A percentile compares a stretch with the other conserved stretches of the same genome.
Conservation (phyloP, 2,888 invertebrate species). For the Ennomos quercinarius region DNA sequence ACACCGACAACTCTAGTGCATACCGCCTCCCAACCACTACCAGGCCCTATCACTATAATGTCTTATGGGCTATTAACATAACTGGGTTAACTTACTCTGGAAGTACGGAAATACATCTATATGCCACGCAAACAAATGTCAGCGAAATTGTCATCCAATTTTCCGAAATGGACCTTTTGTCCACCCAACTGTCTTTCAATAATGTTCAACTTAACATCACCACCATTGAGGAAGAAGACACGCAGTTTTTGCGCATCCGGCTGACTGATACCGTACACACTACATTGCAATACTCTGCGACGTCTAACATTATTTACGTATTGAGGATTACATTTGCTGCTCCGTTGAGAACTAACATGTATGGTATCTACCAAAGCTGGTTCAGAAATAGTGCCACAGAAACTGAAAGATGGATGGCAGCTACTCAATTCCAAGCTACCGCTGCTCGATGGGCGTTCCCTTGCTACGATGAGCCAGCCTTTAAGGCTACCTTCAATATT, state of each 20-base stretch:
- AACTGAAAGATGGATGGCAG: slow-evolving; percentile 81
- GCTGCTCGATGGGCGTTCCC: slow-evolving; percentile 90
- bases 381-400: slow-evolving; percentile 53
- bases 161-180: slow-evolving; percentile 58
- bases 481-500: slow-evolving; percentile 91
- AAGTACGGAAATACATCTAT: slow-evolving; percentile 61
- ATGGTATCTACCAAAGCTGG: slow-evolving; percentile 76
- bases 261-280: slow-evolving; percentile 45
- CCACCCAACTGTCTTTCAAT: slow-evolving; percentile 64
- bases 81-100: slow-evolving; percentile 61
- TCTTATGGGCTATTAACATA: slow-evolving; percentile 77
- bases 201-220: slow-evolving; percentile 34
- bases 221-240: slow-evolving; percentile 41
- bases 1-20: slow-evolving; percentile 40
- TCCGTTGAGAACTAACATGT: slow-evolving; percentile 69
- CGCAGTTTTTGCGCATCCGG: slow-evolving; percentile 60
- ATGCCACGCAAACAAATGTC: slow-evolving; percentile 57
- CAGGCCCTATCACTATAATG: slow-evolving; percentile 78
- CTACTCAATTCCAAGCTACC: slow-evolving; percentile 89
- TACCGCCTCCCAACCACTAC: slow-evolving; percentile 81
- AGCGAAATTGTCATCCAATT: slow-evolving; percentile 68
- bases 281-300: slow-evolving; percentile 45
- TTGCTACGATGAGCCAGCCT: slow-evolving; percentile 93
- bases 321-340: slow-evolving; percentile 60
- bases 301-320: slow-evolving; percentile 48